phyloP scores from a whole-genome alignment of 2,797 vertebrate genomes.

The Lepus oiostolus region DNA sequence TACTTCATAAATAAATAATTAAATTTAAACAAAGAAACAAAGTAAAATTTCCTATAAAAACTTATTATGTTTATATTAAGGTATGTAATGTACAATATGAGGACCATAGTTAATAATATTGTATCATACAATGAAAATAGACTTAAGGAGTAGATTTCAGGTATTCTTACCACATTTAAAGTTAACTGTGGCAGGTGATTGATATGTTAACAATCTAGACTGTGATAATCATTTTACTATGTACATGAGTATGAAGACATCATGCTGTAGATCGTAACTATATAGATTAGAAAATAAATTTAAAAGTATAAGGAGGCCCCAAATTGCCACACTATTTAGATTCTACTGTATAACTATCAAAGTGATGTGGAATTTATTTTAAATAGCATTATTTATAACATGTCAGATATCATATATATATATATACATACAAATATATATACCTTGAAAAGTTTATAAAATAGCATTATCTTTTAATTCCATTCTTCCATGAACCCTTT shows the following conservation, averaged over 20 bases:
- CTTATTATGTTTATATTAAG: not conserved
- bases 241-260: not conserved
- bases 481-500: no score
- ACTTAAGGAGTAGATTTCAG: not conserved
- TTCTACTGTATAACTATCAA: not conserved
- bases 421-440: not conserved
- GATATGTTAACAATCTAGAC: not conserved
- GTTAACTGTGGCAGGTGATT: not conserved
- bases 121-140: not conserved
- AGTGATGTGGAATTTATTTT: slow-evolving; percentile 34
- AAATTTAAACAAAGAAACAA: no score
- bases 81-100: not conserved
- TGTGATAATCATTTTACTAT: not conserved
- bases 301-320: not conserved
- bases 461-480: no score
- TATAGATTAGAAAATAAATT: slow-evolving; percentile 10
- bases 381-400: slow-evolving; percentile 54
- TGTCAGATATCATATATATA: not conserved
- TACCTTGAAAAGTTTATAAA: no score
- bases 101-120: not conserved
- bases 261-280: not conserved
- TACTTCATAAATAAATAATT: no score
- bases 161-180: not conserved
- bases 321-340: slow-evolving; percentile 61
- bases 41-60: slow-evolving; percentile 5